These are phyloP conservation scores for Ariopsis seemanni DNA, from an alignment of 2,113 vertebrate genomes.

Conservation along the genomic window DNA sequence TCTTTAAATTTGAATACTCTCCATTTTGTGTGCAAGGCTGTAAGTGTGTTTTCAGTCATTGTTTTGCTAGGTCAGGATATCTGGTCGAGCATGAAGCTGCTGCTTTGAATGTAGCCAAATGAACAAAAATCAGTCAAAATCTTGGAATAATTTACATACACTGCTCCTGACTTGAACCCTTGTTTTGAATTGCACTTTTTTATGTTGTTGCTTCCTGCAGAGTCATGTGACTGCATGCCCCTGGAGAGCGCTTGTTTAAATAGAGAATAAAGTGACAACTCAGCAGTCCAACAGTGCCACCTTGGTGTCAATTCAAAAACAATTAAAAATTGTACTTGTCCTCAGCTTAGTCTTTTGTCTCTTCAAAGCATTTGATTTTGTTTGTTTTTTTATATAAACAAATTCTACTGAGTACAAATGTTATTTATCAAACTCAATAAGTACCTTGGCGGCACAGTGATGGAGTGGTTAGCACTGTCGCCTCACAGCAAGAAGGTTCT, in stretches of 20 bases:
- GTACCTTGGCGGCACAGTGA: neutral
- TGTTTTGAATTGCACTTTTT: conserved; percentile 43
- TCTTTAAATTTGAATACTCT: conserved; percentile 42
- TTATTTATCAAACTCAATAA: neutral
- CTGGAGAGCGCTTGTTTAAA: conserved; percentile 30
- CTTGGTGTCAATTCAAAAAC: conserved; percentile 2
- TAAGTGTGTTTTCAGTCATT: conserved; percentile 30
- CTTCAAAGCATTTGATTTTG: neutral
- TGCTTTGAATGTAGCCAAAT: conserved; percentile 57
- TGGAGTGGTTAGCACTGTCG: no score
- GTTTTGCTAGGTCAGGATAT: conserved; percentile 36
- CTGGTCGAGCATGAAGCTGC: conserved; percentile 33
- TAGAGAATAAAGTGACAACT: conserved; percentile 12
- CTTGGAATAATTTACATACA: conserved; percentile 28
- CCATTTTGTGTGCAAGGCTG: conserved; percentile 17
- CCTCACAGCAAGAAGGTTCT: no score
- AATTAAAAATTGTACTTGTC: neutral
- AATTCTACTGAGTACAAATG: neutral
- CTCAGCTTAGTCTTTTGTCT: neutral
- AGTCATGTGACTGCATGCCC: conserved; percentile 28
- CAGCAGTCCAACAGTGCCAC: conserved; percentile 40
- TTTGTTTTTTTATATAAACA: neutral
- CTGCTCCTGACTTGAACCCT: conserved; percentile 17
- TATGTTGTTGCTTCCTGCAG: conserved; percentile 27
- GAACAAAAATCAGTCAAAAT: conserved; percentile 50